Evolutionary conservation across 2,888 invertebrate genomes (phyloP).

Genomic region (Choristoneura rosaceana): DNA sequence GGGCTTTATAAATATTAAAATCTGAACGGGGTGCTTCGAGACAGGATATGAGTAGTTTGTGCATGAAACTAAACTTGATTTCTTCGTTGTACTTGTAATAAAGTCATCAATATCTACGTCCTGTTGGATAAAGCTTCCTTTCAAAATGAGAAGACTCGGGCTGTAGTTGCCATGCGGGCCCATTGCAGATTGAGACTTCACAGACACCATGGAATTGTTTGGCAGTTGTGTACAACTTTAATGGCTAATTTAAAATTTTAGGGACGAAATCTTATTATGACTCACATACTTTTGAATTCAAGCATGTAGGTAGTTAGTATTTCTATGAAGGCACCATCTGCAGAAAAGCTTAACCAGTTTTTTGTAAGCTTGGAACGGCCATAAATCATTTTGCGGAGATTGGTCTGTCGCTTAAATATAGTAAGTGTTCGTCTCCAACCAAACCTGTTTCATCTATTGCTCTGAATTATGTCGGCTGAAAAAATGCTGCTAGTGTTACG

Average conservation of each 20-base stretch:
- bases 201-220: no score
- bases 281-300: background rate
- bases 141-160: no score
- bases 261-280: no score
- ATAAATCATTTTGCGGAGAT: constrained; percentile 11
- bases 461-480: background rate
- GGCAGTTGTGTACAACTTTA: no score
- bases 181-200: no score
- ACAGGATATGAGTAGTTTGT: constrained; percentile 66
- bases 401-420: constrained; percentile 7
- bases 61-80: background rate
- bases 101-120: no score
- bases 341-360: background rate
- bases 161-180: no score
- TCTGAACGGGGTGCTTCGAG: constrained; percentile 66
- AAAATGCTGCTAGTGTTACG: background rate
- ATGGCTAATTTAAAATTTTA: no score
- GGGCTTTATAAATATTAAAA: constrained; percentile 78
- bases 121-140: no score
- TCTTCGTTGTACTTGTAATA: background rate
- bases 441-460: background rate
- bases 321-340: constrained; percentile 1
- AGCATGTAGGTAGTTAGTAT: background rate
- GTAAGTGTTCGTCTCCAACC: background rate
- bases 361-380: background rate